Evolutionary conservation across 2,888 invertebrate genomes (phyloP), one percentile per base, ranked within the genome.

Genomic region (Xylophagus ater): DNA sequence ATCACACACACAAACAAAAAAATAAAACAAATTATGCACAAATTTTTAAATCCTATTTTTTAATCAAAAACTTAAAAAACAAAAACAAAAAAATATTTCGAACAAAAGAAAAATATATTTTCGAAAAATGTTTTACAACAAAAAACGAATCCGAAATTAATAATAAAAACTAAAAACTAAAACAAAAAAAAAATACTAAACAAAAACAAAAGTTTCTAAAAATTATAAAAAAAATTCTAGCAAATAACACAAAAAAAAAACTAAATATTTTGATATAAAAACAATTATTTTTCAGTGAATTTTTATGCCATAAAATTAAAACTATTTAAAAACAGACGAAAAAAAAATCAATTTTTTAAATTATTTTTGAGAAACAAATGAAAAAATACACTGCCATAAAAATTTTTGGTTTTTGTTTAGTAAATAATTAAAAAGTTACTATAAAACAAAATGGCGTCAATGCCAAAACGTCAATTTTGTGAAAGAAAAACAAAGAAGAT

Each of bases 241-340:
- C 23, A 24, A 24, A 31, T 31, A 37, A 37, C 30, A 31, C 18
- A 21, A 31, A 15, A 23, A 31, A 19, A 30, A 17, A 24, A 37
- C 23, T 24, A 7, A 31, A 31, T 37, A 37, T 37, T 37, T 37
- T 37, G 37, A 37, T 37, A 37, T 31, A 31, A 24, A 10, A 25
- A 23, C 13, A 37, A 19, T 31, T 31, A 30, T 37, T 37, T 30
- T 24, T 30, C 37, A 24, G 24, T 31, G 30, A 31, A 24, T 28
- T 29, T 31, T 15, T 23, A 31, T 24, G 15, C 10, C 14, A 31
- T 9, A 31, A 10, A 31, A 4, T 19, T 12, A 7, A 31, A 31
- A 17, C 8, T 6, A 24, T 4, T 9, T 5, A 24, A 24, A 10
- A 24, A 28, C 28, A 13, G 12, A 28, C 12, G 14, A 28, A 28